phyloP scores from a whole-genome alignment of 1,140 invertebrate genomes.

The Dolichoris vasculosae region DNA sequence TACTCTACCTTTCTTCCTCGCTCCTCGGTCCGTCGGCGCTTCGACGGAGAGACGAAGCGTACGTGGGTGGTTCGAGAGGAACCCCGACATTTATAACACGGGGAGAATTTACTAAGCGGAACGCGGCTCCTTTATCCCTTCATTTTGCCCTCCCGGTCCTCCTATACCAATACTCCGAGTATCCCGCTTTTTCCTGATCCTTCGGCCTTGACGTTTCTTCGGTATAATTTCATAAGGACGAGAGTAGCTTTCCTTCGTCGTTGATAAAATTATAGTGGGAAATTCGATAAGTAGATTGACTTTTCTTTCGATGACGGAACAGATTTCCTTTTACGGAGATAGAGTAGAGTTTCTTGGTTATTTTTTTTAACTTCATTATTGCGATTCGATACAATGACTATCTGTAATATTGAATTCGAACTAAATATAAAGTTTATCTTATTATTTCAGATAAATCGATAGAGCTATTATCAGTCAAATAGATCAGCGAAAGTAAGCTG shows the following conservation, averaged over 20 bases:
- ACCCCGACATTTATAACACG: neutral
- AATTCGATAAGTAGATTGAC: slow-evolving; percentile 27
- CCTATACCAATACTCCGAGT: neutral
- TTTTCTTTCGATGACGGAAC: neutral
- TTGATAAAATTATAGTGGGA: slow-evolving; percentile 35
- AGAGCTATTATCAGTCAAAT: no score
- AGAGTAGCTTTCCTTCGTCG: neutral
- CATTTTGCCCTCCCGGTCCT: neutral
- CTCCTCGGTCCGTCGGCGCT: neutral
- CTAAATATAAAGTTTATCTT: neutral
- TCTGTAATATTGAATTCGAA: neutral
- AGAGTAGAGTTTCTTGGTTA: neutral
- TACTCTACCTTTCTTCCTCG: neutral
- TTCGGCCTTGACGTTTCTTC: neutral
- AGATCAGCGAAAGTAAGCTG: neutral
- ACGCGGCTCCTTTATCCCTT: slow-evolving; percentile 10
- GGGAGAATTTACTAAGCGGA: neutral
- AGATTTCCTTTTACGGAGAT: neutral
- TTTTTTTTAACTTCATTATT: neutral
- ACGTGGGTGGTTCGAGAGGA: neutral
- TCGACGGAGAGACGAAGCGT: neutral
- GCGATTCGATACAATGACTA: neutral
- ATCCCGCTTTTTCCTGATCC: neutral
- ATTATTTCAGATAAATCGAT: no score
- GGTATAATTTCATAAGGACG: neutral